Base-by-base conservation (phyloP, 2,113 vertebrate species). In the Callorhinus ursinus region DNA sequence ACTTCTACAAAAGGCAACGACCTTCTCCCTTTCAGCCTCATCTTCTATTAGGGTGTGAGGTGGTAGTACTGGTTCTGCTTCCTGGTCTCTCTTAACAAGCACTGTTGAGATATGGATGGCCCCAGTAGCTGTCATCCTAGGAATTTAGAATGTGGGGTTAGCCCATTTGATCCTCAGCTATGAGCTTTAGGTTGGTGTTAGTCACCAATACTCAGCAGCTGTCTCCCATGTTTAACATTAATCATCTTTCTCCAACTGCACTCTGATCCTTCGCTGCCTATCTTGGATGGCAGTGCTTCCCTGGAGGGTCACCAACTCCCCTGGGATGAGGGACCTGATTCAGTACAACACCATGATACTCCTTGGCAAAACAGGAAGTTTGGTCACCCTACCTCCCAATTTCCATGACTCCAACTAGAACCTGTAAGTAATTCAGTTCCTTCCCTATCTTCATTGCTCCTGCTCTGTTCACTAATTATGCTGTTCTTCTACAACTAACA, bases 201-300 rank as follows among this genome's bases (percentile, higher is more conserved):
- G 33, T 95, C 59, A 76, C 57, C 59, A 83, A 36, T 16, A 71
- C 22, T 49, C 53, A 92, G 92, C 76, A 93, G 92, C 67, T 96
- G 76, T 96, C 86, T 55, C 11, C 31, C 19, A 18, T 61, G n/a
- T 83, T 88, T 94, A 88, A 83, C 61, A 28, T 74, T 46, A 83
- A 55, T 46, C 76, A 49, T 81, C n/a, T 81, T 90, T 97, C 22
- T 46, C 39, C 87, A 87, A 33, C 46, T n/a, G 19, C 24, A 16
- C 9, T 31, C 24, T 55, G 49, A 93, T 76, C 31, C 13, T 33
- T 14, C n/a, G 13, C 74, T 59, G 18, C 36, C 49, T 67, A 2
- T 80, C 57, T 81, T 82, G 81, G 63, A 49, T 31, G 42, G 42
- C 46, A 42, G 31, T 31, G 26, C 42, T 57, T 95, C 31, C 31